A percentile compares a stretch with the other conserved stretches of the same genome.
phyloP scores from a whole-genome alignment of 2,888 invertebrate species.

The Biston stratarius region DNA sequence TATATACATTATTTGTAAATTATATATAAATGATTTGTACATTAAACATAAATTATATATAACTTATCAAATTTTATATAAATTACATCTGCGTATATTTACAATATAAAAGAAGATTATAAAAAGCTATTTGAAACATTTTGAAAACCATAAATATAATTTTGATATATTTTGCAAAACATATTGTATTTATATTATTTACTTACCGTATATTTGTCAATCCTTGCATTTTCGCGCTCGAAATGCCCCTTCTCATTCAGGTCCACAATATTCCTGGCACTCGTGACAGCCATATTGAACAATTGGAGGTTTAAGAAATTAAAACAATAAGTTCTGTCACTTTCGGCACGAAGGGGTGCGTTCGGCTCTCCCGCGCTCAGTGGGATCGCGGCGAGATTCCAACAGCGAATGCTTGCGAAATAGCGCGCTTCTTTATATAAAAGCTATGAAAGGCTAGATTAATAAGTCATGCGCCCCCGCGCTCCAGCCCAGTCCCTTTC shows the following conservation, averaged over 20 bases:
- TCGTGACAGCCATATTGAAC: constrained; percentile 77
- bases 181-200: background rate
- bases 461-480: constrained; percentile 65
- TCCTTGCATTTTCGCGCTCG: constrained; percentile 76
- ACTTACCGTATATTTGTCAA: constrained; percentile 79
- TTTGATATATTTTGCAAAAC: background rate
- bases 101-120: too few relatives aligned
- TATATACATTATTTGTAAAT: too few relatives aligned
- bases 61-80: too few relatives aligned
- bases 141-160: too few relatives aligned
- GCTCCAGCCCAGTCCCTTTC: constrained; percentile 73
- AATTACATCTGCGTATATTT: too few relatives aligned
- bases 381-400: constrained; percentile 79
- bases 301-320: constrained; percentile 44
- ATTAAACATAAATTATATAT: too few relatives aligned
- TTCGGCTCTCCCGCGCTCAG: constrained; percentile 73
- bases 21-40: too few relatives aligned
- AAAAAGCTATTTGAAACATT: too few relatives aligned
- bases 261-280: constrained; percentile 76
- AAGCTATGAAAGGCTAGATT: constrained; percentile 62
- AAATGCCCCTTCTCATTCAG: constrained; percentile 77
- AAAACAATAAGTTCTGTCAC: constrained; percentile 69
- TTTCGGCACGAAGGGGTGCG: constrained; percentile 69
- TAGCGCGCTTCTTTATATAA: constrained; percentile 80
- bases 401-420: constrained; percentile 81